These are phyloP conservation scores for Tapirus terrestris DNA, from an alignment of 2,113 vertebrate genomes.

Conservation along the genomic window DNA sequence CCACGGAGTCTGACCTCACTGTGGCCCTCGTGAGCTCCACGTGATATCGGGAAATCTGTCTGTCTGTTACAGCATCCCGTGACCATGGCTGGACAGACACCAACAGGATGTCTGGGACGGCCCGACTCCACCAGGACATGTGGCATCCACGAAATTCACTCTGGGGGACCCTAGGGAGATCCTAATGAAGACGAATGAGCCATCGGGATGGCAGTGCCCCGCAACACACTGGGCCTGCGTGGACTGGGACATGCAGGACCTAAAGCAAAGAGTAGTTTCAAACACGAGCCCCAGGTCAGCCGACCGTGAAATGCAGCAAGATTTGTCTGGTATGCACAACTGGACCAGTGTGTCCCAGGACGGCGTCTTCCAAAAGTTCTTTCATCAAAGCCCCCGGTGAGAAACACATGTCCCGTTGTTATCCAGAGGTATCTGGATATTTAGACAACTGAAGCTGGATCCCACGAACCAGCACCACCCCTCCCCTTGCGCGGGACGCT, in stretches of 20 bases:
- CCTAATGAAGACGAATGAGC: accelerated
- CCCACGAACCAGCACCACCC: accelerated
- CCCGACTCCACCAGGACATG: neutral
- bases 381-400: neutral
- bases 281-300: too few relatives aligned
- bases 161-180: neutral
- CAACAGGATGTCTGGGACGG: too few relatives aligned
- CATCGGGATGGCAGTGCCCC: too few relatives aligned
- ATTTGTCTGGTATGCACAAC: neutral
- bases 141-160: neutral
- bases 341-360: neutral
- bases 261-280: neutral
- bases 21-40: neutral
- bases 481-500: accelerated
- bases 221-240: neutral
- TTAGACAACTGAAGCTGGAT: neutral
- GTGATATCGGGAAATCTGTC: neutral
- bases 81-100: neutral
- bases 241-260: neutral
- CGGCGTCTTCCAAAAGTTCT: neutral
- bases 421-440: neutral
- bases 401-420: neutral
- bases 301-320: neutral
- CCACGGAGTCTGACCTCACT: neutral
- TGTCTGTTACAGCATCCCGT: neutral